These are phyloP conservation scores for Diaperis boleti DNA, from an alignment of 2,888 invertebrate genomes.

Conservation along the genomic window DNA sequence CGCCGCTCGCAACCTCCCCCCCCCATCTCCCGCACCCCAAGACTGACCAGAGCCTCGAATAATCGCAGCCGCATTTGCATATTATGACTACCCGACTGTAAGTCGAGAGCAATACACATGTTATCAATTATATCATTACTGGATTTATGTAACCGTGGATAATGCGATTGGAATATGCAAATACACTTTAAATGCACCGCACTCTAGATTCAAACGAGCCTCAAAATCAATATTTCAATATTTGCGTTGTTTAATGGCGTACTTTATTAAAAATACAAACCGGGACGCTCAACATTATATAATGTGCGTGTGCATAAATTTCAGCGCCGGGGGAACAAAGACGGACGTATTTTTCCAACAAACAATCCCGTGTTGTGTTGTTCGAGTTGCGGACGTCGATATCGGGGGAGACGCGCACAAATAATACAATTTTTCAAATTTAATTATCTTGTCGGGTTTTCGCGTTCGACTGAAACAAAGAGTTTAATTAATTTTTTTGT, in stretches of 20 bases:
- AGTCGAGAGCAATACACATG: conserved; percentile 47
- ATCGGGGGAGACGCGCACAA: neutral
- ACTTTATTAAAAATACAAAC: conserved; percentile 45
- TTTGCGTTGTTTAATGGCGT: conserved; percentile 47
- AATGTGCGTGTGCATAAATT: conserved; percentile 38
- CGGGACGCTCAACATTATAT: conserved; percentile 30
- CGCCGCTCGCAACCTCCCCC: too few relatives aligned
- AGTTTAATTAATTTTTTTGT: conserved; percentile 30
- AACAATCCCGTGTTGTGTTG: conserved; percentile 14
- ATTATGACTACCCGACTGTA: conserved; percentile 37
- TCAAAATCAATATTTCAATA: conserved; percentile 51
- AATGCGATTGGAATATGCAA: conserved; percentile 57
- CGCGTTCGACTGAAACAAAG: conserved; percentile 15
- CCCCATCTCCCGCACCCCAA: too few relatives aligned
- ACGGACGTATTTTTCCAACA: neutral
- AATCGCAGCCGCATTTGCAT: conserved; percentile 18
- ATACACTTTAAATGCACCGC: conserved; percentile 50
- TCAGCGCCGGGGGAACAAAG: neutral
- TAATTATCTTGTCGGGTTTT: conserved; percentile 28
- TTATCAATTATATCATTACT: conserved; percentile 59
- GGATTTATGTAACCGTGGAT: conserved; percentile 58
- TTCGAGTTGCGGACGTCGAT: conserved; percentile 20
- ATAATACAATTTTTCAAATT: conserved; percentile 29
- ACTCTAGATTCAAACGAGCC: conserved; percentile 46
- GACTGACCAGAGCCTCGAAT: neutral